These are phyloP conservation scores for Heptranchias perlo DNA, from an alignment of 2,113 vertebrate genomes.

Conservation along the genomic window DNA sequence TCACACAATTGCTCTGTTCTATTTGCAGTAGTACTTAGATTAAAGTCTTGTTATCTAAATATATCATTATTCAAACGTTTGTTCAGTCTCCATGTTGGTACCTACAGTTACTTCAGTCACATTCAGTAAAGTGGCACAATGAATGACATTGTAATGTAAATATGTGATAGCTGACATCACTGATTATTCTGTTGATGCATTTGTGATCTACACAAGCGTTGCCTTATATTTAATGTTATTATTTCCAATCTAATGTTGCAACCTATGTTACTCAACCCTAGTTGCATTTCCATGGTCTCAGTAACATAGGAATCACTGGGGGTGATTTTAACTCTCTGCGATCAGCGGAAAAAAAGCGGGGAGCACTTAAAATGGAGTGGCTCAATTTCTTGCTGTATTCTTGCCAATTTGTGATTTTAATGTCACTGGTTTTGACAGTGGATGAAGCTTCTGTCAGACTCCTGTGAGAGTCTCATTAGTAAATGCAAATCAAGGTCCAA, in stretches of 20 bases:
- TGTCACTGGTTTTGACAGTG: neutral
- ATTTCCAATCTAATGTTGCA: neutral
- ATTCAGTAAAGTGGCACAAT: neutral
- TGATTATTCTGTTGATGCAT: neutral
- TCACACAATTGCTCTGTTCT: neutral
- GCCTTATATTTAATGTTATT: neutral
- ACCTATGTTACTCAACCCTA: neutral
- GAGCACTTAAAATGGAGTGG: neutral
- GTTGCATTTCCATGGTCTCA: neutral
- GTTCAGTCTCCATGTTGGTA: neutral
- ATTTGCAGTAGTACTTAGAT: neutral
- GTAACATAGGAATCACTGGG: neutral
- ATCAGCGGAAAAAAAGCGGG: neutral
- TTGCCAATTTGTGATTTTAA: neutral
- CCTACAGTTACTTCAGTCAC: neutral
- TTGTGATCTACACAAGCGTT: neutral
- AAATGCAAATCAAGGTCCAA: neutral
- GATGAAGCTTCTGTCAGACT: neutral
- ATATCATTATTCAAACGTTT: neutral
- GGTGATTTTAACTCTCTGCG: neutral
- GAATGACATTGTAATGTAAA: neutral
- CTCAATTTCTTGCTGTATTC: neutral
- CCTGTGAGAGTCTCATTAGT: neutral
- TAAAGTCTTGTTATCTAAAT: neutral
- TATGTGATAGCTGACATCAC: neutral